Base-by-base conservation (phyloP, 2,113 vertebrate species). In the Calyptommatus sinebrachiatus region DNA sequence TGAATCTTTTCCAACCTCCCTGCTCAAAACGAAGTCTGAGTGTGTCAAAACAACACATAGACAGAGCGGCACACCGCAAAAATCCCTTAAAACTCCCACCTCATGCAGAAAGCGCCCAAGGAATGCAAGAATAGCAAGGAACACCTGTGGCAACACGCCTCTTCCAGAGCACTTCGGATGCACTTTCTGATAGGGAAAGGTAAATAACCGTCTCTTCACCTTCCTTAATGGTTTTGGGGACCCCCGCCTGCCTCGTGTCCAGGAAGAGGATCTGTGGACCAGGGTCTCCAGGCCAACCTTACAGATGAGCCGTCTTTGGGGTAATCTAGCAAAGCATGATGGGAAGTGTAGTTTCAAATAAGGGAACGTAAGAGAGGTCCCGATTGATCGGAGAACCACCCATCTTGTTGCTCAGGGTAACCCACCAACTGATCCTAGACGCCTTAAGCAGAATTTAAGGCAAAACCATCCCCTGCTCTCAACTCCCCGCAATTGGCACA, bases 11-110 rank as follows among this genome's bases (percentile, higher is more conserved):
- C 91, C 86, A 88, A 89, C 87, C 2, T 18, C 69, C 61, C 69
- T 70, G 28, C 22, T 81, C 77, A 83, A 86, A 90, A 77, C 71
- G 26, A 2, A 1, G 0, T 0, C 69, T 69, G 0, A 0, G 0
- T 88, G 88, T 90, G 88, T 90, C 91, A 91, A 77, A 73, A 79
- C 61, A 86, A 4, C 50, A 22, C 22, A 26, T 5, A 57, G 22
- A 18, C 24, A 20, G 3, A 31, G 3, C 1, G n/a, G 31, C 28
- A 74, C 41, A 76, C 10, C 22, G 21, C 35, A 77, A 7, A 63
- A 48, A 79, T 50, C 77, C 77, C 35, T 71, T 71, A 1, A 48
- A 24, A 50, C 85, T 79, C 88, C 88, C 89, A 88, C 82, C 81
- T 8, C 53, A 28, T 5, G 73, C 85, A 65, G 85, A 66, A 76